Evolutionary conservation across 2,113 vertebrate genomes (phyloP).

Genomic region (Heteronetta atricapilla): DNA sequence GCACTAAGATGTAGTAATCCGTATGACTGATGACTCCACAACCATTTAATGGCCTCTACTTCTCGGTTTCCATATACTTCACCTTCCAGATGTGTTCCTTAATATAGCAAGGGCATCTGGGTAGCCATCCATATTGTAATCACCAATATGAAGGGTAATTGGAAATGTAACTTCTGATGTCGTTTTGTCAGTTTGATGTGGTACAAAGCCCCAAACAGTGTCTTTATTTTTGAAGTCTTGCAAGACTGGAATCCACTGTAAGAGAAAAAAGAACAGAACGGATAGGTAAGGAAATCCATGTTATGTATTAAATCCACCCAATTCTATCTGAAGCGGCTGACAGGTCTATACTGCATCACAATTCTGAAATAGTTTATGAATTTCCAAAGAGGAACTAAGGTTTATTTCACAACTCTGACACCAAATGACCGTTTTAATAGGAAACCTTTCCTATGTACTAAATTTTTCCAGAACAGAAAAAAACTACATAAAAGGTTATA

Average conservation of each 20-base stretch:
- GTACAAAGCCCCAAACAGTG: conserved; percentile 88
- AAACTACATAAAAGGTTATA: background rate
- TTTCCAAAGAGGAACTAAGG: background rate
- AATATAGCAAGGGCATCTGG: conserved; percentile 93
- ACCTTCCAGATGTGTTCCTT: conserved; percentile 90
- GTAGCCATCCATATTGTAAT: conserved; percentile 98
- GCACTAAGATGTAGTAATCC: too few species aligned
- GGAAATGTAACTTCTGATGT: conserved; percentile 71
- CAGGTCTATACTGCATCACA: background rate
- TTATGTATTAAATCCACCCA: background rate
- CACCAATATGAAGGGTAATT: conserved; percentile 90
- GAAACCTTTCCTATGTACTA: background rate
- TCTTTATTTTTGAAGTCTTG: conserved; percentile 86
- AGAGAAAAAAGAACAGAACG: background rate
- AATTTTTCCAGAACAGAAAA: background rate
- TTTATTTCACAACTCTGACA: background rate
- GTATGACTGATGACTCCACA: too few species aligned
- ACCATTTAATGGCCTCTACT: too few species aligned
- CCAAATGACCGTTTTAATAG: background rate
- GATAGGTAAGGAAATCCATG: background rate
- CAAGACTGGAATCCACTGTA: conserved; percentile 88
- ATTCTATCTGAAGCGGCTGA: background rate
- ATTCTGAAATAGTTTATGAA: background rate
- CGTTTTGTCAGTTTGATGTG: conserved; percentile 37
- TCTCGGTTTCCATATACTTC: background rate